Conservation (phyloP, 1,140 invertebrate species). For the Pygmarrhopalites habei region DNA sequence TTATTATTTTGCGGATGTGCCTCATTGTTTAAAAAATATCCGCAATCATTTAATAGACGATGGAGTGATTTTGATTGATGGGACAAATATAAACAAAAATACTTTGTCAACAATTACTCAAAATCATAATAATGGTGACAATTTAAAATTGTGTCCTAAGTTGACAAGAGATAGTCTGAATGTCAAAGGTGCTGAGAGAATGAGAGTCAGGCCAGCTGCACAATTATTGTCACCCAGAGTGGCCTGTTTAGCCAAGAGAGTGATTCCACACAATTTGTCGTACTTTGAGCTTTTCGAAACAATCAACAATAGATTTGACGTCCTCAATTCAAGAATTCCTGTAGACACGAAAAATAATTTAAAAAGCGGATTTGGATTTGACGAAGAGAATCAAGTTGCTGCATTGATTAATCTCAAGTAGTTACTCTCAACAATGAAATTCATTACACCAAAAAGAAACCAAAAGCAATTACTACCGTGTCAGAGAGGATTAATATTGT, state of each 20-base stretch:
- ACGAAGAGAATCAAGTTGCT: conserved; percentile 3
- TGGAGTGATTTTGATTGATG: conserved; percentile 5
- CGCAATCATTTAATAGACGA: conserved; percentile 34
- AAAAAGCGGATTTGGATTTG: conserved; percentile 18
- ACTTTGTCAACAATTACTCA: too few species aligned
- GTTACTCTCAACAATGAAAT: conserved; percentile 10
- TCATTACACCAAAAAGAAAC: neutral
- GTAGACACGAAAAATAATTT: conserved; percentile 5
- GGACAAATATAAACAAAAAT: too few species aligned
- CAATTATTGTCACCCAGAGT: conserved; percentile 25
- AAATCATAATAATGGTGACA: neutral
- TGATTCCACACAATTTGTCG: neutral
- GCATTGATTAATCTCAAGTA: conserved; percentile 9
- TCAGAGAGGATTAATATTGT: conserved; percentile 22
- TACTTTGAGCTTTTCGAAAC: conserved; percentile 23
- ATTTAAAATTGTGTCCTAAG: conserved; percentile 30
- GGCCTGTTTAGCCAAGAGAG: conserved; percentile 1
- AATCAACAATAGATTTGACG: conserved; percentile 33
- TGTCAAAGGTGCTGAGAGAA: conserved; percentile 21
- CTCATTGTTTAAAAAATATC: conserved; percentile 36
- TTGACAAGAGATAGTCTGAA: conserved; percentile 11
- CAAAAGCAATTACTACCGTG: conserved; percentile 18
- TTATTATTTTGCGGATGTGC: conserved; percentile 38
- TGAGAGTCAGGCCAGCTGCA: conserved; percentile 26
- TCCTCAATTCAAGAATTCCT: too few species aligned